A percentile compares a stretch with the other conserved stretches of the same genome.
These are phyloP conservation scores for Brachirus orientalis DNA, from an alignment of 2,113 vertebrate genomes.

Conservation along the genomic window DNA sequence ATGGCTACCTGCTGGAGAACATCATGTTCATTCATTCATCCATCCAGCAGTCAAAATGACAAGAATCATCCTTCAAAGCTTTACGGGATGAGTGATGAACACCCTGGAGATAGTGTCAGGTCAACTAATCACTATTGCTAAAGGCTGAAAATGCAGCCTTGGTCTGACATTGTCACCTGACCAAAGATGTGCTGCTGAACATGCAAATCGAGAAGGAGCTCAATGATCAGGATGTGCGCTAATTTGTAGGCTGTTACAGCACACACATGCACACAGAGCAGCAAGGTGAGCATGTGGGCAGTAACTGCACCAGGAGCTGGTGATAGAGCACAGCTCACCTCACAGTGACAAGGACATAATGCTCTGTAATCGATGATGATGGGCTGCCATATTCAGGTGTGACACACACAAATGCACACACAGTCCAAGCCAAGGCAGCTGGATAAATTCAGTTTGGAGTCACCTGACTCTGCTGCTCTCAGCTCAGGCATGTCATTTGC, in stretches of 20 bases:
- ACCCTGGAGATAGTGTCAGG: neutral
- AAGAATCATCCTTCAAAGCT: neutral
- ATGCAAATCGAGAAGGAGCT: constrained; percentile 12
- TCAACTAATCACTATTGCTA: no score
- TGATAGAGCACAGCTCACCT: constrained; percentile 6
- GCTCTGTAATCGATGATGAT: constrained; percentile 52
- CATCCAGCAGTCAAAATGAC: neutral
- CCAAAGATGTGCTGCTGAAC: neutral
- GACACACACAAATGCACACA: constrained; percentile 9
- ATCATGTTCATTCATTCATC: neutral
- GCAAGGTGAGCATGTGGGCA: constrained; percentile 39
- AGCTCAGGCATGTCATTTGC: constrained; percentile 43
- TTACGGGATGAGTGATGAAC: neutral
- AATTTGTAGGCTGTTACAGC: neutral
- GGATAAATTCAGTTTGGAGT: constrained; percentile 33
- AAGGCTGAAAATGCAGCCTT: no score
- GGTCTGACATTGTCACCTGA: no score
- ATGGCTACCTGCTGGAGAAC: constrained; percentile 14
- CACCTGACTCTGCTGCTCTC: constrained; percentile 26
- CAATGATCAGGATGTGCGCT: neutral
- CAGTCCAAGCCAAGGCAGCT: neutral
- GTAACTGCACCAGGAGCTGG: neutral
- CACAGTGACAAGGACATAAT: constrained; percentile 46
- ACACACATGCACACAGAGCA: constrained; percentile 3
- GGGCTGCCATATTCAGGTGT: constrained; percentile 30